phyloP scores from a whole-genome alignment of 2,113 vertebrate species.

The Spea bombifrons region DNA sequence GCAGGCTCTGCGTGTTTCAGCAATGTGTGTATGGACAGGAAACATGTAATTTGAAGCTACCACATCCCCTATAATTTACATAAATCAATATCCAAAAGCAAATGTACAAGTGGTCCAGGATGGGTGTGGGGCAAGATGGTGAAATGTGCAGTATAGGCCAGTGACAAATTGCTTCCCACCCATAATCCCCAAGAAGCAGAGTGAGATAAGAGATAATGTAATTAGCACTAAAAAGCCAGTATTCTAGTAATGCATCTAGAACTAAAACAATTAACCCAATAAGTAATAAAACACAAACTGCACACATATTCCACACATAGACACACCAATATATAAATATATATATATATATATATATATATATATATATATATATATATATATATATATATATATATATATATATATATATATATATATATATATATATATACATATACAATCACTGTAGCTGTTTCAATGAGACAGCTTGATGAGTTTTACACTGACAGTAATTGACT shows the following conservation, averaged over 20 bases:
- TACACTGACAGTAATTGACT: too few species aligned
- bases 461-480: too few species aligned
- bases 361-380: too few species aligned
- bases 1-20: background rate
- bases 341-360: too few species aligned
- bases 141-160: constrained; percentile 10
- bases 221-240: constrained; percentile 30
- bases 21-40: constrained; percentile 3
- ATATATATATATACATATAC: too few species aligned
- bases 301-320: background rate
- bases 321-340: background rate
- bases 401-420: too few species aligned
- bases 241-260: constrained; percentile 6
- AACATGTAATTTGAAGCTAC: constrained; percentile 40
- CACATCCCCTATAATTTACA: constrained; percentile 35
- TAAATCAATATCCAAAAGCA: constrained; percentile 45
- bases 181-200: constrained; percentile 18
- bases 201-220: constrained; percentile 25
- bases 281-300: background rate
- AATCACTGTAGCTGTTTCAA: too few species aligned
- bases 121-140: background rate
- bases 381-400: too few species aligned
- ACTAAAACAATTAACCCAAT: constrained; percentile 8
- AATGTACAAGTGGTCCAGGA: constrained; percentile 19
- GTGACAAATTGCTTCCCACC: constrained; percentile 43